Conservation (phyloP, 2,888 invertebrate genomes). For the Brachynemurus nebulosus region DNA sequence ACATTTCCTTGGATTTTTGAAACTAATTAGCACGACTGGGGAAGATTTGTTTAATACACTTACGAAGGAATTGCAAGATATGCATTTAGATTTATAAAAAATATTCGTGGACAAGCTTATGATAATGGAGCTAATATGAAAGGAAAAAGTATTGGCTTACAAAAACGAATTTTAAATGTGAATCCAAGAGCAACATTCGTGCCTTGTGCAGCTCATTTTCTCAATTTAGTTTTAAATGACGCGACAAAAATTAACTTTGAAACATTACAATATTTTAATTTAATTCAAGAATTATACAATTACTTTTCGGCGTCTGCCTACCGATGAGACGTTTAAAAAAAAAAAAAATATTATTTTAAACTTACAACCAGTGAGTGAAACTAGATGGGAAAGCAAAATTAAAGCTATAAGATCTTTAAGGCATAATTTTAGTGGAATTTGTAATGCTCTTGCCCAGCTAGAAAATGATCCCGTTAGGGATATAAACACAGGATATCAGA, state of each 20-base stretch:
- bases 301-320: conserved; percentile 18
- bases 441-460: conserved; percentile 11
- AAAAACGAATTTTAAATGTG: conserved; percentile 16
- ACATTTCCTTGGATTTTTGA: conserved; percentile 2
- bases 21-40: conserved; percentile 11
- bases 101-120: conserved; percentile 16
- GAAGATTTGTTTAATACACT: conserved; percentile 9
- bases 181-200: conserved; percentile 20
- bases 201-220: conserved; percentile 20
- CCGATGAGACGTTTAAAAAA: conserved; percentile 15
- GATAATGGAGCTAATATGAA: conserved; percentile 18
- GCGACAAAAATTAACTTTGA: conserved; percentile 15
- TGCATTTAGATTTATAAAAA: conserved; percentile 11
- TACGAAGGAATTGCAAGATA: conserved; percentile 11
- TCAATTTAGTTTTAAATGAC: conserved; percentile 21
- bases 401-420: conserved; percentile 16
- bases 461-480: no score
- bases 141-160: conserved; percentile 18
- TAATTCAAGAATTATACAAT: conserved; percentile 20
- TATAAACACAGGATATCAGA: no score
- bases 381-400: conserved; percentile 17
- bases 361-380: conserved; percentile 17
- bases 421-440: conserved; percentile 14
- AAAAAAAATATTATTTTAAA: conserved; percentile 15
- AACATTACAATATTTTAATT: conserved; percentile 17